Conservation (phyloP, 1,140 invertebrate species). For the Drosophila watanabei region DNA sequence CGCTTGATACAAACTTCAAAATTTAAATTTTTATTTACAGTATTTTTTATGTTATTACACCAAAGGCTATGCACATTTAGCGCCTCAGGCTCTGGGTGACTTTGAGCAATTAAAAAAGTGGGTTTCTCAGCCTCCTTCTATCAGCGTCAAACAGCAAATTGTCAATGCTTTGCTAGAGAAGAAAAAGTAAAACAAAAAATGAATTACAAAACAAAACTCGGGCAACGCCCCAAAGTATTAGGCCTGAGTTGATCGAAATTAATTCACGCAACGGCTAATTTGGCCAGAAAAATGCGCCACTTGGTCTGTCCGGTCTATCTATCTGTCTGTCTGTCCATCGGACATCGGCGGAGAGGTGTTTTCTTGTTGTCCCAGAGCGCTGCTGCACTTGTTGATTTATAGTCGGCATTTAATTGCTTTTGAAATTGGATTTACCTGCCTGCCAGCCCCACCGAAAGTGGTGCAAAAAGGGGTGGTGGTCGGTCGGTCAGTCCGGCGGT, state of each 20-base stretch:
- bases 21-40: not conserved
- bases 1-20: too few species aligned
- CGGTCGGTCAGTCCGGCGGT: not conserved
- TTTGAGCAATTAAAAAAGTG: conserved; percentile 57
- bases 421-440: conserved; percentile 77
- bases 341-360: conserved; percentile 61
- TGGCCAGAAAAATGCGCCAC: conserved; percentile 58
- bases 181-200: not conserved
- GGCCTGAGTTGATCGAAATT: conserved; percentile 59
- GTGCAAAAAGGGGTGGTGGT: conserved; percentile 25
- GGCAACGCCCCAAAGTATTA: conserved; percentile 52
- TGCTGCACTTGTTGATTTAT: conserved; percentile 83
- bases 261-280: conserved; percentile 77
- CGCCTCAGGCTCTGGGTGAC: conserved; percentile 44
- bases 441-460: conserved; percentile 5
- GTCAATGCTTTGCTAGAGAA: conserved; percentile 49
- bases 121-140: conserved; percentile 39
- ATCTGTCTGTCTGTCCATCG: conserved; percentile 9
- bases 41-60: conserved; percentile 8
- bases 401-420: conserved; percentile 80
- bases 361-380: conserved; percentile 65
- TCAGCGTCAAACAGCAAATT: conserved; percentile 59
- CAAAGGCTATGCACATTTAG: conserved; percentile 24
- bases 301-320: conserved; percentile 43
- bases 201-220: conserved; percentile 28